Conservation (phyloP, 1,140 invertebrate species). For the Diachasma alloeum region DNA sequence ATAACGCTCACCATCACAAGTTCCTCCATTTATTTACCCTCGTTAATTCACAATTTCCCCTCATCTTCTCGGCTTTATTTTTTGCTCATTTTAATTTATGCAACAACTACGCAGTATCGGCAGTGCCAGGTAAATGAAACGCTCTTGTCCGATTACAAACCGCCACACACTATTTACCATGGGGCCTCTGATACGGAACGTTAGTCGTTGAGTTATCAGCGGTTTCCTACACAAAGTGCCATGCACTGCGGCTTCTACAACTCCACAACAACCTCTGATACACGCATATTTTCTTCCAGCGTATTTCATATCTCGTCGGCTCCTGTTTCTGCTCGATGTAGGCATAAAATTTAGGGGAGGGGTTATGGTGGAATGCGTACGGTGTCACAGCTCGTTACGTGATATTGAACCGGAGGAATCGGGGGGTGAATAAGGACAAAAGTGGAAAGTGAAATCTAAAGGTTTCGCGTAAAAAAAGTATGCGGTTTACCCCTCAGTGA, state of each 20-base stretch:
- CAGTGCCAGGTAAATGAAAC: not conserved
- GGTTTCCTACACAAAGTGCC: constrained; percentile 21
- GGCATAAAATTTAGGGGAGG: not conserved
- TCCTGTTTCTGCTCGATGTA: not conserved
- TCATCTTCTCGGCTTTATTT: not conserved
- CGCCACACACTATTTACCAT: not conserved
- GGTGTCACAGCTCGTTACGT: constrained; percentile 16
- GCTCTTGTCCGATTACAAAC: not conserved
- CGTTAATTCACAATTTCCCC: not conserved
- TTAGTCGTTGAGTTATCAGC: constrained; percentile 24
- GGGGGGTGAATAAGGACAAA: not conserved
- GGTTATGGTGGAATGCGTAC: not conserved
- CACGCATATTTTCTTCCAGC: not conserved
- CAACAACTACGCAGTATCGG: not conserved
- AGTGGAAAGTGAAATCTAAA: constrained; percentile 1
- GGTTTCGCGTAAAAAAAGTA: not conserved
- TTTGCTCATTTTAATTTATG: not conserved
- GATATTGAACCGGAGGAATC: not conserved
- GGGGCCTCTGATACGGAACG: constrained; percentile 9
- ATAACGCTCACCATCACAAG: not conserved
- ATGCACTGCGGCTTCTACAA: not conserved
- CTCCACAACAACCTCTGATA: not conserved
- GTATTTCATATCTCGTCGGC: not conserved
- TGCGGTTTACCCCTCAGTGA: not conserved
- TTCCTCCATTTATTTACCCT: not conserved